Evolutionary conservation across 2,113 vertebrate species (phyloP).

Genomic region (Glaucomys volans): DNA sequence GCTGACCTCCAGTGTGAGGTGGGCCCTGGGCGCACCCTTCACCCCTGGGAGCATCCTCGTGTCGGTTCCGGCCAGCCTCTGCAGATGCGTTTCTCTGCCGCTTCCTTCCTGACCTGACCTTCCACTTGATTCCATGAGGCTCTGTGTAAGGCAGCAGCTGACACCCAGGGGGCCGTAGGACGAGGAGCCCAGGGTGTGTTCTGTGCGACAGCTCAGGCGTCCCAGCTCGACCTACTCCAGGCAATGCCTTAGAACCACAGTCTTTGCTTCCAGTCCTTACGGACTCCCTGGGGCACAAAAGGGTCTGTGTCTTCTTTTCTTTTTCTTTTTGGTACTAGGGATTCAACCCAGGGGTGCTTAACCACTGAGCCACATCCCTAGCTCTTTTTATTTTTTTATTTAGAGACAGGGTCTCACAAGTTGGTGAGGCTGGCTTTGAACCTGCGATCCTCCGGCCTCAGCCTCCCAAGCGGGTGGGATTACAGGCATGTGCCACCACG

Average conservation of each 20-base stretch:
- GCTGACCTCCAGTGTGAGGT: rapidly evolving
- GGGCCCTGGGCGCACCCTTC: not conserved
- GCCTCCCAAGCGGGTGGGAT: too few species aligned
- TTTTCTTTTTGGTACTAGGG: too few species aligned
- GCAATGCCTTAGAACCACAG: not conserved
- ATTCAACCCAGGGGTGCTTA: too few species aligned
- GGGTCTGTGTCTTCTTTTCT: not conserved
- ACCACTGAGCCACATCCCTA: too few species aligned
- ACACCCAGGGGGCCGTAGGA: not conserved
- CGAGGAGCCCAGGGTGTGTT: not conserved
- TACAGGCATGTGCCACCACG: too few species aligned
- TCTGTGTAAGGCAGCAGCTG: not conserved
- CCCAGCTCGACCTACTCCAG: not conserved
- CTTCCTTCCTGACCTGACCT: not conserved
- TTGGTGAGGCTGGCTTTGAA: too few species aligned
- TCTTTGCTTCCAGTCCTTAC: not conserved
- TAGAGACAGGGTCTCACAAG: too few species aligned
- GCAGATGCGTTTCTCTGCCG: not conserved
- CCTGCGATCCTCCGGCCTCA: too few species aligned
- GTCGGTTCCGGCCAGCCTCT: not conserved
- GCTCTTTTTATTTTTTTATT: too few species aligned
- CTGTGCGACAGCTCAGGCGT: not conserved
- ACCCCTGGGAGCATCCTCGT: not conserved
- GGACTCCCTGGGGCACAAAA: not conserved
- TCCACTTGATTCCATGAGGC: not conserved